A percentile compares a stretch with the other conserved stretches of the same genome.
These are phyloP conservation scores for Gambusia yucatana DNA, from an alignment of 2,797 vertebrate species.

Conservation along the genomic window DNA sequence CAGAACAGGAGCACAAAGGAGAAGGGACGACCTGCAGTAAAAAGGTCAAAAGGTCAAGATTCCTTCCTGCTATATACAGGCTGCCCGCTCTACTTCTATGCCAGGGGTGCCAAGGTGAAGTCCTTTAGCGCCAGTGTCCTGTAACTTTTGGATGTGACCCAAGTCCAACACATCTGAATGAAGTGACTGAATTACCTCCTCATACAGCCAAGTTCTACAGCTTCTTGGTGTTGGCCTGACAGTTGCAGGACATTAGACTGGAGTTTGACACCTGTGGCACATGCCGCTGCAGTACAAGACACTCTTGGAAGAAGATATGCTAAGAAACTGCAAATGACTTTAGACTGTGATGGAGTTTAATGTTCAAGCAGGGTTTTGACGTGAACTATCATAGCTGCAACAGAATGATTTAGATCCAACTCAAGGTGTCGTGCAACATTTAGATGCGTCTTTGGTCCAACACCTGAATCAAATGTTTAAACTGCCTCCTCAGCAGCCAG, in stretches of 20 bases:
- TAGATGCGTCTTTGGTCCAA: background rate
- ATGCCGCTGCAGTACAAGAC: background rate
- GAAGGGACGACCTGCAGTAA: background rate
- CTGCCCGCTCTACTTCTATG: background rate
- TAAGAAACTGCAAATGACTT: background rate
- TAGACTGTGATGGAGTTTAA: background rate
- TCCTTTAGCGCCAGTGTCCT: background rate
- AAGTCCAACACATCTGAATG: background rate
- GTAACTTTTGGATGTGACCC: background rate
- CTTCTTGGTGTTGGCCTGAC: background rate
- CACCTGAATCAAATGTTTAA: background rate
- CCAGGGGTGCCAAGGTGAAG: background rate
- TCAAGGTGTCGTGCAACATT: background rate
- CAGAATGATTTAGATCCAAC: background rate
- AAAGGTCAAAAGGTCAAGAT: background rate
- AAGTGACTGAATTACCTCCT: background rate
- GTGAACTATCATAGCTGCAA: background rate
- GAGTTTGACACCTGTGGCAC: too few relatives aligned
- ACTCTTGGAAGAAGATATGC: background rate
- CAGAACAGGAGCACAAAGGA: background rate
- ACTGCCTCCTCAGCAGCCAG: background rate
- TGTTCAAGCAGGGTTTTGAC: background rate
- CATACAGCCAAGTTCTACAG: background rate
- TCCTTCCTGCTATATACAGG: background rate
- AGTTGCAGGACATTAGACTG: too few relatives aligned